Evolutionary conservation across 2,113 vertebrate species (phyloP).

Genomic region (Hippocampus mohnikei): DNA sequence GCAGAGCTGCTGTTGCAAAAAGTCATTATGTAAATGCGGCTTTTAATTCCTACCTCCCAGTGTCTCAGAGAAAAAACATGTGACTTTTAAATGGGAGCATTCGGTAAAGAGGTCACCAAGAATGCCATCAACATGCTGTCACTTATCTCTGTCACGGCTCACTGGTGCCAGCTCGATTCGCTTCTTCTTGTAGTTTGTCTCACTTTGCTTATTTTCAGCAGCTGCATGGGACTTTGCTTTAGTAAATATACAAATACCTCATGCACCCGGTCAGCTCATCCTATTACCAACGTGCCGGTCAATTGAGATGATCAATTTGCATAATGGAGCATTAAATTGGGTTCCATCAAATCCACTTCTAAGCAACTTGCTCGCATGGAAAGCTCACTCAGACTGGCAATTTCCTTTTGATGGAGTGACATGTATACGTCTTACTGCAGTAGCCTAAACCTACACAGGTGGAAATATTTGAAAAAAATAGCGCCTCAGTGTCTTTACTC

Average conservation of each 20-base stretch:
- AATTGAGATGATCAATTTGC: slow-evolving; percentile 81
- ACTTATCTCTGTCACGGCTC: slow-evolving; percentile 55
- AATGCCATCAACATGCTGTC: slow-evolving; percentile 54
- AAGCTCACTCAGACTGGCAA: slow-evolving; percentile 58
- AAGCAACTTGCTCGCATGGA: slow-evolving; percentile 55
- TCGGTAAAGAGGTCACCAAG: slow-evolving; percentile 41
- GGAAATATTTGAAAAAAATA: slow-evolving; percentile 36
- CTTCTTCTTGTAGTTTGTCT: slow-evolving; percentile 57
- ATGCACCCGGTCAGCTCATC: slow-evolving; percentile 57
- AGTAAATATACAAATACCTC: slow-evolving; percentile 55
- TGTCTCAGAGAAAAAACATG: slow-evolving; percentile 45
- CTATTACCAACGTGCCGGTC: slow-evolving; percentile 74
- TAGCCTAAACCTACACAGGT: slow-evolving; percentile 39
- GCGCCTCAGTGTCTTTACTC: slow-evolving; percentile 6
- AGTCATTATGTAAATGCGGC: slow-evolving; percentile 30
- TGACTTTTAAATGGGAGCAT: slow-evolving; percentile 61
- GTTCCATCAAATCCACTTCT: slow-evolving; percentile 66
- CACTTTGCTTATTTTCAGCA: slow-evolving; percentile 61
- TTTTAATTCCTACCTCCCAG: slow-evolving; percentile 7
- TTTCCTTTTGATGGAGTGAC: slow-evolving; percentile 61
- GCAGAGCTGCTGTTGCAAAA: slow-evolving; percentile 1
- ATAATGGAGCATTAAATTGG: slow-evolving; percentile 81
- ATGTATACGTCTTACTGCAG: slow-evolving; percentile 51
- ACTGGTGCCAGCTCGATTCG: slow-evolving; percentile 47
- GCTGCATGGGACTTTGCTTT: slow-evolving; percentile 57